Evolutionary conservation across 2,888 invertebrate genomes (phyloP).

Genomic region (Tenthredo amoena): DNA sequence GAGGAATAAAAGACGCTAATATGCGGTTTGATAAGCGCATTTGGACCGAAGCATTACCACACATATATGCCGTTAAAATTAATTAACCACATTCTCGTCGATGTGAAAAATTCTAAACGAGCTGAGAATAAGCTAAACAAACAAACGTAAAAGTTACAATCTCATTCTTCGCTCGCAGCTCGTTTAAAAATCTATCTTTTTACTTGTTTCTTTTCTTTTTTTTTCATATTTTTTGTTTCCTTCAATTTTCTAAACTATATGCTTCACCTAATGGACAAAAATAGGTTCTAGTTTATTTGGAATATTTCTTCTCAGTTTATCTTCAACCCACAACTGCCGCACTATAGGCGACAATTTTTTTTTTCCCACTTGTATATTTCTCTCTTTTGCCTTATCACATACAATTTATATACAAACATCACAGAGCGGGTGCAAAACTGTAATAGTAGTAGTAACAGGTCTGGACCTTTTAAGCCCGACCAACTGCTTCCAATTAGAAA

Average conservation of each 20-base stretch:
- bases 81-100: not conserved
- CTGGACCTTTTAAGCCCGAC: not conserved
- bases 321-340: not conserved
- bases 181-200: not conserved
- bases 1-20: not conserved
- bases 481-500: conserved; percentile 5
- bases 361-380: conserved; percentile 3
- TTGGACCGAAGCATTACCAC: not conserved
- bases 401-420: not conserved
- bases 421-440: not conserved
- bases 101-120: not conserved
- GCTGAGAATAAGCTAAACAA: not conserved
- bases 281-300: conserved; percentile 20
- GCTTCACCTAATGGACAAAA: not conserved
- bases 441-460: not conserved
- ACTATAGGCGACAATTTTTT: conserved; percentile 18
- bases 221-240: not conserved
- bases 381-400: not conserved
- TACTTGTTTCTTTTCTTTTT: not conserved
- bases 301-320: conserved; percentile 15
- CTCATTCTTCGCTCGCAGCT: not conserved
- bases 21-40: not conserved
- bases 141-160: not conserved
- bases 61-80: not conserved
- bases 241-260: not conserved